Conservation (phyloP, 2,797 vertebrate genomes). For the Spheniscus humboldti region DNA sequence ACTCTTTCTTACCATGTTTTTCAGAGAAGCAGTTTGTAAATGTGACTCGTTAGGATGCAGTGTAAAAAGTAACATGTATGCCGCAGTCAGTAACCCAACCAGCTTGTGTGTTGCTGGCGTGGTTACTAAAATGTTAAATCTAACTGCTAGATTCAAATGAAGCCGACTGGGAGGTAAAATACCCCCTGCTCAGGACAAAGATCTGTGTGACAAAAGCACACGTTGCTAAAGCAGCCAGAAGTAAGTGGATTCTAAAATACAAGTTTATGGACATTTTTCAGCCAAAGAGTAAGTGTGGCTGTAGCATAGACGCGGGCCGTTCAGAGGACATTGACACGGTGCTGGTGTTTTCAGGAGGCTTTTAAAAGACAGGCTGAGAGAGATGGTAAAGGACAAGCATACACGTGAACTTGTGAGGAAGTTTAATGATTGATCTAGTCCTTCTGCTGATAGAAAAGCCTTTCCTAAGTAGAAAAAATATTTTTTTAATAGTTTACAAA, state of each 20-base stretch:
- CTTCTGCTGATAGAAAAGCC: not conserved
- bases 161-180: not conserved
- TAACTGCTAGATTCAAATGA: not conserved
- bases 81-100: not conserved
- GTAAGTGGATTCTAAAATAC: not conserved
- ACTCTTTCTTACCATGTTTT: constrained; percentile 22
- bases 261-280: not conserved
- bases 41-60: not conserved
- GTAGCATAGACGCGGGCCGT: accelerated
- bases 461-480: not conserved
- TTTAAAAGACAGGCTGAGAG: not conserved
- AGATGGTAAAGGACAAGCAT: not conserved
- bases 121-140: not conserved
- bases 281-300: not conserved
- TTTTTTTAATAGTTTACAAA: not conserved
- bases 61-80: not conserved
- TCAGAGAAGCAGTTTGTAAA: not conserved
- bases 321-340: not conserved
- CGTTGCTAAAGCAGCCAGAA: not conserved
- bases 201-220: not conserved
- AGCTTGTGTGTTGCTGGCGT: not conserved
- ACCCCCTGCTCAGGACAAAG: not conserved
- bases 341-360: not conserved
- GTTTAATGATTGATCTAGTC: not conserved
- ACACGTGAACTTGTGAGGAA: not conserved